phyloP scores from a whole-genome alignment of 2,888 invertebrate species.

The Arrhopalites spinosus region DNA sequence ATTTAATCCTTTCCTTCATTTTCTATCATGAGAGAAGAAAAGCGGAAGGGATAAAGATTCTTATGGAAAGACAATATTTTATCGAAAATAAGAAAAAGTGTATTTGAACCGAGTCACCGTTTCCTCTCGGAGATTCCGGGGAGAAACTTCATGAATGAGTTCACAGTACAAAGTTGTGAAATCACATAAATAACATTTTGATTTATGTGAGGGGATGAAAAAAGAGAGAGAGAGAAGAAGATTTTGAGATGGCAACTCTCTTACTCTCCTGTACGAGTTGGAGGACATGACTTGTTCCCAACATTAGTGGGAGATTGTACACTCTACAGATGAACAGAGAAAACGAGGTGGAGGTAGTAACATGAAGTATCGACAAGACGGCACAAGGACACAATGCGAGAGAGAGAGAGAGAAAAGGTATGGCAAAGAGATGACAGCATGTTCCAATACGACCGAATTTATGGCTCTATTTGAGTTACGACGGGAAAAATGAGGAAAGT shows the following conservation, averaged over 20 bases:
- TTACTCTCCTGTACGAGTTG: too few relatives aligned
- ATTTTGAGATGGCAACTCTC: slow-evolving; percentile 8
- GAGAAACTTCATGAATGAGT: slow-evolving; percentile 9
- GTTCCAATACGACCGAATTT: slow-evolving; percentile 22
- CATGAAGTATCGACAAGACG: background rate
- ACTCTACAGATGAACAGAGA: background rate
- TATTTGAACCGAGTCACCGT: too few relatives aligned
- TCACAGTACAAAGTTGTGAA: slow-evolving; percentile 25
- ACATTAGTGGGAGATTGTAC: background rate
- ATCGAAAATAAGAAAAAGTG: too few relatives aligned
- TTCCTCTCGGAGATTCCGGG: too few relatives aligned
- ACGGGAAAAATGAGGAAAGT: slow-evolving; percentile 35
- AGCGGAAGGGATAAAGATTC: too few relatives aligned
- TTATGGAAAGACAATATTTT: too few relatives aligned
- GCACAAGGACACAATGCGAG: background rate
- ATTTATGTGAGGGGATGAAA: slow-evolving; percentile 10
- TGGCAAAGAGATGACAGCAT: slow-evolving; percentile 26
- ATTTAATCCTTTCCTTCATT: too few relatives aligned
- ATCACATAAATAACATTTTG: slow-evolving; percentile 29
- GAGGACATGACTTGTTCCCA: too few relatives aligned
- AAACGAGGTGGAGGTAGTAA: background rate
- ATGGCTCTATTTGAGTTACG: slow-evolving; percentile 34
- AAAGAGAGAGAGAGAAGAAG: background rate
- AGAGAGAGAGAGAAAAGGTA: background rate
- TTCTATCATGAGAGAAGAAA: too few relatives aligned